These are phyloP conservation scores for Varanus komodoensis DNA, from an alignment of 2,113 vertebrate genomes.

Conservation along the genomic window DNA sequence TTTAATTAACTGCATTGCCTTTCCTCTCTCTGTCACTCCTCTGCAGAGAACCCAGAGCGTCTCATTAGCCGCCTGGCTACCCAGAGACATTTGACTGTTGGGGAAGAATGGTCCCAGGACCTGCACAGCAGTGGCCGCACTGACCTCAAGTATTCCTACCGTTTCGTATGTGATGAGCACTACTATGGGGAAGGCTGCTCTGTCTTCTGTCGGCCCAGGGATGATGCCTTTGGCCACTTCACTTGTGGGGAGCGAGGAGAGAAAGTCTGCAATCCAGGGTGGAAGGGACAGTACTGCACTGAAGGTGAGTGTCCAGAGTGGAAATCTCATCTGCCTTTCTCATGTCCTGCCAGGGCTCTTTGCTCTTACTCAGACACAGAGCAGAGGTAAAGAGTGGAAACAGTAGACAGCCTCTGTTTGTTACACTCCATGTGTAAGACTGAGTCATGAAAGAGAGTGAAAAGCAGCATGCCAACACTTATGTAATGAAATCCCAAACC, in stretches of 20 bases:
- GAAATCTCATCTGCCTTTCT: conserved; percentile 19
- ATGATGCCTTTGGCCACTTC: conserved; percentile 97
- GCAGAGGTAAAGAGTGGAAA: not conserved
- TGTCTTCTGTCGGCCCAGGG: conserved; percentile 94
- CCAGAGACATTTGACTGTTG: conserved; percentile 93
- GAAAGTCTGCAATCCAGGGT: conserved; percentile 95
- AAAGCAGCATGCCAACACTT: not conserved
- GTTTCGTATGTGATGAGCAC: conserved; percentile 95
- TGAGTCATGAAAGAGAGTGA: not conserved
- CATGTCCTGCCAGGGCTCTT: fast-evolving
- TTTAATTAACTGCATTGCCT: not conserved
- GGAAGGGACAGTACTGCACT: conserved; percentile 97
- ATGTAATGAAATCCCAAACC: not conserved
- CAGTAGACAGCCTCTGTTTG: not conserved
- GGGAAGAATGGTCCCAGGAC: conserved; percentile 97
- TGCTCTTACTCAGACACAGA: not conserved
- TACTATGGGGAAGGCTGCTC: conserved; percentile 98
- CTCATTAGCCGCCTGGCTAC: conserved; percentile 95
- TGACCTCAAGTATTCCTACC: conserved; percentile 96
- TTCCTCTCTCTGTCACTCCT: not conserved
- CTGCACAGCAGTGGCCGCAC: conserved; percentile 89
- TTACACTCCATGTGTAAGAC: not conserved
- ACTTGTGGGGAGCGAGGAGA: conserved; percentile 95
- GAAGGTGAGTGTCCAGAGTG: conserved; percentile 85
- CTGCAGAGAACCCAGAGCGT: conserved; percentile 90